A percentile compares a stretch with the other conserved stretches of the same genome.
These are phyloP conservation scores for Astatoreochromis straeleni DNA, from an alignment of 2,113 vertebrate species.

Conservation along the genomic window DNA sequence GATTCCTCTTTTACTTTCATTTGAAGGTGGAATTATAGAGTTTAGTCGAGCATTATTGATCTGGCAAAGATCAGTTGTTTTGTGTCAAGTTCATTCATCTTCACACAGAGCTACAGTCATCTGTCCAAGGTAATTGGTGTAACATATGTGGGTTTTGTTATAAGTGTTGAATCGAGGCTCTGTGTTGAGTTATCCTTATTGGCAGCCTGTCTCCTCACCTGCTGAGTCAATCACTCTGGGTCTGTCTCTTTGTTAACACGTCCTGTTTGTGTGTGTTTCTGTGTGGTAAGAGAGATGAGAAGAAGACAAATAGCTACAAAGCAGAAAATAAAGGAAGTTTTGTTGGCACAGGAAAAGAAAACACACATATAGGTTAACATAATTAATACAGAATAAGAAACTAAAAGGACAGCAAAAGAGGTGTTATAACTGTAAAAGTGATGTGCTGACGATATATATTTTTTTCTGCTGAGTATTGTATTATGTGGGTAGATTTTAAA, in stretches of 20 bases:
- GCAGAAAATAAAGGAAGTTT: background rate
- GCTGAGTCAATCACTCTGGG: constrained; percentile 46
- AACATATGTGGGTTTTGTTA: constrained; percentile 20
- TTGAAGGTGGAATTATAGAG: background rate
- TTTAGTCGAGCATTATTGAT: background rate
- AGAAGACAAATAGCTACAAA: background rate
- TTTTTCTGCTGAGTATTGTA: background rate
- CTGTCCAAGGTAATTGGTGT: background rate
- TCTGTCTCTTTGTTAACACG: constrained; percentile 18
- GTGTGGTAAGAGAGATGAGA: background rate
- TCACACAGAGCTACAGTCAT: background rate
- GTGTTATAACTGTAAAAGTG: background rate
- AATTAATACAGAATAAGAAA: background rate
- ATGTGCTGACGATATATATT: background rate
- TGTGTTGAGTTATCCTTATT: constrained; percentile 24
- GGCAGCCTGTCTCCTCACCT: constrained; percentile 43
- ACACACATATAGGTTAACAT: background rate
- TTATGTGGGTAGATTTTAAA: background rate
- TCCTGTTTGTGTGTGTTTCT: background rate
- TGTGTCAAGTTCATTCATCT: background rate
- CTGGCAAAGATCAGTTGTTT: background rate
- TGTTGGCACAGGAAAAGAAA: background rate
- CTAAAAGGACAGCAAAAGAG: background rate
- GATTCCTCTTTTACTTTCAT: background rate
- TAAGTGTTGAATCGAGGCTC: background rate